A percentile compares a stretch with the other conserved stretches of the same genome.
phyloP scores from a whole-genome alignment of 2,113 vertebrate species.

The Symphodus melops region DNA sequence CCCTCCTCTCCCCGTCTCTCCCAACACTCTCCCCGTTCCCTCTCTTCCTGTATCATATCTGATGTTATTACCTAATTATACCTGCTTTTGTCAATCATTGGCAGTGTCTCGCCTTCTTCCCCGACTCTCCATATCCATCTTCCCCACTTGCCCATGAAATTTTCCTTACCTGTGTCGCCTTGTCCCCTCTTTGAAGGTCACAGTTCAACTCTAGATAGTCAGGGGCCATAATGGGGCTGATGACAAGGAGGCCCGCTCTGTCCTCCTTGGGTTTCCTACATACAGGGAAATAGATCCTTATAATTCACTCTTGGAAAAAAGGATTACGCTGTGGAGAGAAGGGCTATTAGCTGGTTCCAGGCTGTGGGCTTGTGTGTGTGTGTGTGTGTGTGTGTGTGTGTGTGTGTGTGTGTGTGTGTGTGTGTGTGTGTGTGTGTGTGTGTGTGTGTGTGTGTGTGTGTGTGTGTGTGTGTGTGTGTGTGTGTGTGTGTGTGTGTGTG shows the following conservation, averaged over 20 bases:
- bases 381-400: constrained; percentile 38
- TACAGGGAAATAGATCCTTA: constrained; percentile 86
- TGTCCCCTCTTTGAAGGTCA: constrained; percentile 85
- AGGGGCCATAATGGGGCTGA: constrained; percentile 82
- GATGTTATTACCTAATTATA: constrained; percentile 83
- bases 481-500: constrained; percentile 48
- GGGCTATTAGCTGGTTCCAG: constrained; percentile 80
- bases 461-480: constrained; percentile 47
- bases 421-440: constrained; percentile 47
- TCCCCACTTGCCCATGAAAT: constrained; percentile 46
- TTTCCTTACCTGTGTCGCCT: constrained; percentile 46
- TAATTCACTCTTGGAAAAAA: constrained; percentile 84
- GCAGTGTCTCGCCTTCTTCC: constrained; percentile 39
- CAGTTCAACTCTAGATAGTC: constrained; percentile 84
- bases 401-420: constrained; percentile 50
- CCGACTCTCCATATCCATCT: constrained; percentile 19
- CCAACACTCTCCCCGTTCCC: constrained; percentile 32
- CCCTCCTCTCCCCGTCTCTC: constrained; percentile 38
- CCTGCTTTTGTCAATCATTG: constrained; percentile 61
- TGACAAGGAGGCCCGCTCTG: constrained; percentile 87
- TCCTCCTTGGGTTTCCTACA: constrained; percentile 83
- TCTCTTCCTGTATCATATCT: constrained; percentile 68
- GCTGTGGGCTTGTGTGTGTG: constrained; percentile 51
- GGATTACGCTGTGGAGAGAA: constrained; percentile 84
- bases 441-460: constrained; percentile 47